These are phyloP conservation scores for Epizoanthus illoricatus DNA, from an alignment of 92 coral and sea anemone species.

Conservation along the genomic window DNA sequence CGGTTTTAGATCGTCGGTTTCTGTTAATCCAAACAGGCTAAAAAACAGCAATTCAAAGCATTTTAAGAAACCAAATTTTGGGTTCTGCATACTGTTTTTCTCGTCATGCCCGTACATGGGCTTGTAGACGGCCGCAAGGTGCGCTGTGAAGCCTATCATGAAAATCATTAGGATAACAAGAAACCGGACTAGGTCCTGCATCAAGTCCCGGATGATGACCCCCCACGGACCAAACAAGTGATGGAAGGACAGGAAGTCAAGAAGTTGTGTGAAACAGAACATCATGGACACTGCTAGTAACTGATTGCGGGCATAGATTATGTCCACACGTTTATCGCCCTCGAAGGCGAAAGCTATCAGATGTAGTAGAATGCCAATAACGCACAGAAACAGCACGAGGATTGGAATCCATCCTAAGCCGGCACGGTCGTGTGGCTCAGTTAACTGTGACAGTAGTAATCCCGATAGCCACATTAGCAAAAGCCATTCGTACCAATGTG, in stretches of 20 bases:
- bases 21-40: constrained; percentile 89
- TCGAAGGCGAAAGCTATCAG: constrained; percentile 77
- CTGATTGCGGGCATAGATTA: constrained; percentile 93
- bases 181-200: constrained; percentile 97
- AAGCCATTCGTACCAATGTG: constrained; percentile 94
- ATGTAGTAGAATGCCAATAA: constrained; percentile 82
- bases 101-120: constrained; percentile 59
- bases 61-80: constrained; percentile 50
- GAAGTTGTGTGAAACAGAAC: constrained; percentile 89
- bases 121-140: constrained; percentile 89
- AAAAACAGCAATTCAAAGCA: constrained; percentile 87
- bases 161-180: constrained; percentile 88
- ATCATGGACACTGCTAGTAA: constrained; percentile 90
- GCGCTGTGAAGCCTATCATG: constrained; percentile 96
- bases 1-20: too few species aligned
- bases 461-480: constrained; percentile 94
- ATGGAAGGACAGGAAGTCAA: constrained; percentile 95
- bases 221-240: constrained; percentile 99
- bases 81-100: constrained; percentile 19
- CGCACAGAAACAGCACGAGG: constrained; percentile 77
- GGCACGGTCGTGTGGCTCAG: constrained; percentile 95
- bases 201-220: constrained; percentile 95
- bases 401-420: constrained; percentile 98
- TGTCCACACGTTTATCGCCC: constrained; percentile 56
- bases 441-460: constrained; percentile 82